These are phyloP conservation scores for Hippocampus kuda DNA, from an alignment of 2,797 vertebrate genomes.

Conservation along the genomic window DNA sequence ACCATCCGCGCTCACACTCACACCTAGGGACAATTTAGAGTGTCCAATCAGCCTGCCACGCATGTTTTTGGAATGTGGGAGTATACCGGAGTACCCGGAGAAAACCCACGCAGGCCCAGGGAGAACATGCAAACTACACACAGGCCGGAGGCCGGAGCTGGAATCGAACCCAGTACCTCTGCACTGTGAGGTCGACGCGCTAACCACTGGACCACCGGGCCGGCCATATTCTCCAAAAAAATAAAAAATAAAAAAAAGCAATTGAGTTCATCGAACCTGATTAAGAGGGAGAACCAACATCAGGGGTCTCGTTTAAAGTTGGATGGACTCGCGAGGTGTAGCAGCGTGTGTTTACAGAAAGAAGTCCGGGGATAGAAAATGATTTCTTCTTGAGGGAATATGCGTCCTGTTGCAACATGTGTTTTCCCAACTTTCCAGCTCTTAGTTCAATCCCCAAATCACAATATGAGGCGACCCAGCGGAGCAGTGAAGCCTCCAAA, in stretches of 20 bases:
- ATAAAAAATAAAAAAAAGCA: background rate
- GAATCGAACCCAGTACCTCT: too few relatives aligned
- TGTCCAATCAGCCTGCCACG: too few relatives aligned
- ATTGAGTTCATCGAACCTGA: background rate
- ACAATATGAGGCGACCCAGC: conserved; percentile 38
- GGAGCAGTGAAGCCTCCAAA: conserved; percentile 40
- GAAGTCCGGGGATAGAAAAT: conserved; percentile 5
- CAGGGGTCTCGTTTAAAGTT: background rate
- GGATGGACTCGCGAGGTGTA: background rate
- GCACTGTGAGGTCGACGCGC: too few relatives aligned
- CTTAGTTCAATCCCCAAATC: conserved; percentile 22
- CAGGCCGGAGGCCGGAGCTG: too few relatives aligned
- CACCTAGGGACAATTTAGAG: too few relatives aligned
- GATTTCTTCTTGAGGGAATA: conserved; percentile 26
- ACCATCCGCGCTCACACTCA: too few relatives aligned
- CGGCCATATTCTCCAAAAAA: too few relatives aligned
- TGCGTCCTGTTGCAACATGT: conserved; percentile 19
- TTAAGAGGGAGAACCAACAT: background rate
- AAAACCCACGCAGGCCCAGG: too few relatives aligned
- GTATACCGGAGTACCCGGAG: too few relatives aligned
- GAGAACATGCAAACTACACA: too few relatives aligned
- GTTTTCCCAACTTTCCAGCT: background rate
- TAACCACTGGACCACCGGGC: too few relatives aligned
- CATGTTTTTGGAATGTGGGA: too few relatives aligned
- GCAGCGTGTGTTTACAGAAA: background rate